Base-by-base conservation (phyloP, 2,888 invertebrate genomes). In the Sipha maydis region DNA sequence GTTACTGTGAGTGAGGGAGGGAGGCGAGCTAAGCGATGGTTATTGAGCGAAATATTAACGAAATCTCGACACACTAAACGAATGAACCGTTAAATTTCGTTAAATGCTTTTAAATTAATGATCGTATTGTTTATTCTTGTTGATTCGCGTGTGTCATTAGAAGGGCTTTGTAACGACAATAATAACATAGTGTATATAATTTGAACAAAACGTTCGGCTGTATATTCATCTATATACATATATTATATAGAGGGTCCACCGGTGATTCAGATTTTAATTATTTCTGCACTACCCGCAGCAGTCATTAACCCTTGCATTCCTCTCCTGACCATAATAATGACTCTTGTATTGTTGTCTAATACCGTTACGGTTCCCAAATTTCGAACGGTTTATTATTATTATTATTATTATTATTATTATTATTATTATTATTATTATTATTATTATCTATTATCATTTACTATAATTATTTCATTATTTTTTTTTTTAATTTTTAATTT, bases 121-220 rank as follows among this genome's bases (percentile, higher is more conserved):
- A 71, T 71, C 48, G 71, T 56, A 75, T 84, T 75, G 54, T 84
- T 75, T 71, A 71, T 56, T 75, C 75, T 54, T 54, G 75, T 38
- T 67, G 84, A 85, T 85, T 77, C 76, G 75, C 61, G 76, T 21
- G 75, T 61, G 84, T 76, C 84, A 67, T 84, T 76, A 48, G 48
- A 71, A 71, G 28, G 71, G 71, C 28, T 71, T 31, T 71, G 28
- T 71, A 17, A 28, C 17, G 28, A 71, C 28, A 71, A 28, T 28
- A 71, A 28, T 69, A 48, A 34, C 48, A 19, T n/a, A 69, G 8
- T 8, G 28, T 67, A 31, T 78, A 34, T 54, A 69, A 85, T 78
- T 85, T n/a, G 54, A 69, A 85, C 85, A 85, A 85, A 78, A 85
- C 34, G 77, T 31, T 48, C 21, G 28, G 11, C 41, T 14, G 48